These are phyloP conservation scores for Drosophila demipolita DNA, from an alignment of 2,888 invertebrate genomes.

Conservation along the genomic window DNA sequence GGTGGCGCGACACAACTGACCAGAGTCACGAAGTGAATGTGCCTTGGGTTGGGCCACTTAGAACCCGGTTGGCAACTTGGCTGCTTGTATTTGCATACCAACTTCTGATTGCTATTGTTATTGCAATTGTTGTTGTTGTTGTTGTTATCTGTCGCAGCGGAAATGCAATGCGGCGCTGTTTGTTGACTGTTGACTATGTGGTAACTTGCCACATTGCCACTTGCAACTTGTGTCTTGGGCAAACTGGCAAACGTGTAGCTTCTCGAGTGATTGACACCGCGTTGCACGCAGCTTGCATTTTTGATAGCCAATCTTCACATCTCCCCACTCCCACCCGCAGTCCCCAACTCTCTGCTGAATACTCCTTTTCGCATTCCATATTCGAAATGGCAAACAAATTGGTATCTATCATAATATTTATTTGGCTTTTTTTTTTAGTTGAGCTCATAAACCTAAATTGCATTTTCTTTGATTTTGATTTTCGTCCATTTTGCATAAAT, in stretches of 20 bases:
- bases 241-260: slow-evolving; percentile 11
- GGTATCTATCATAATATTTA: slow-evolving; percentile 56
- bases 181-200: slow-evolving; percentile 37
- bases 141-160: slow-evolving; percentile 71
- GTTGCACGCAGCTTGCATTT: slow-evolving; percentile 71
- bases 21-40: slow-evolving; percentile 72
- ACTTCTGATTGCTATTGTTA: slow-evolving; percentile 27
- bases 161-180: slow-evolving; percentile 65
- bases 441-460: slow-evolving; percentile 71
- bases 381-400: slow-evolving; percentile 59
- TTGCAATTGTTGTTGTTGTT: slow-evolving; percentile 22
- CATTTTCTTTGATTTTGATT: slow-evolving; percentile 50
- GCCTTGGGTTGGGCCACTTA: slow-evolving; percentile 28
- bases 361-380: background rate
- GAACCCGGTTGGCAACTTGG: slow-evolving; percentile 41
- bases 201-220: slow-evolving; percentile 35
- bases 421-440: slow-evolving; percentile 42
- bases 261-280: slow-evolving; percentile 70
- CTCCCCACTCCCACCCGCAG: background rate
- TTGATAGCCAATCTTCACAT: slow-evolving; percentile 45
- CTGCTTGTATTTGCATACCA: slow-evolving; percentile 65
- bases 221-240: slow-evolving; percentile 30
- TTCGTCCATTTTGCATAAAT: slow-evolving; percentile 49
- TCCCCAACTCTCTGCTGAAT: background rate
- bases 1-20: slow-evolving; percentile 42